These are phyloP conservation scores for Sminthopsis crassicaudata DNA, from an alignment of 2,113 vertebrate genomes.

Conservation along the genomic window DNA sequence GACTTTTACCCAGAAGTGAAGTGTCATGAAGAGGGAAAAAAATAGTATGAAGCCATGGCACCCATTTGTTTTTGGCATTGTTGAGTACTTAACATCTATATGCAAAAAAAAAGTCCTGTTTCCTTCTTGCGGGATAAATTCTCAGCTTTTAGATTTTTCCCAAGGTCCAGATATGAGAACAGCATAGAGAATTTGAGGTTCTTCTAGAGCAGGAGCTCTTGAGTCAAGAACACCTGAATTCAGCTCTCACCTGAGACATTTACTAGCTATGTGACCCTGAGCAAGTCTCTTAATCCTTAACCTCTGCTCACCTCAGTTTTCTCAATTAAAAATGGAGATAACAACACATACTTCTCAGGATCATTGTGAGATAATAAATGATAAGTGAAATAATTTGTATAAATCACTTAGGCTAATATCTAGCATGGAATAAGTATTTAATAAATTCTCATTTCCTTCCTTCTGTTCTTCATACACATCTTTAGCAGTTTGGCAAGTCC, in stretches of 20 bases:
- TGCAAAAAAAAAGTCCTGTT: constrained; percentile 1
- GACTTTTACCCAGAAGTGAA: constrained; percentile 55
- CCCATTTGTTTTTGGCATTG: not conserved
- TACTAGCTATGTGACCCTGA: not conserved
- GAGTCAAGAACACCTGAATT: not conserved
- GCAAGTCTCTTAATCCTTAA: not conserved
- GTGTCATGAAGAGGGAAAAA: constrained; percentile 37
- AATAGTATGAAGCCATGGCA: constrained; percentile 17
- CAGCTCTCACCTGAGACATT: not conserved
- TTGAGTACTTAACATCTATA: not conserved
- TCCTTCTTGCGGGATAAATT: not conserved
- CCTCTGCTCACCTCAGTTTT: not conserved
- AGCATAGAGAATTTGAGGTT: not conserved
- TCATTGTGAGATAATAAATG: not conserved
- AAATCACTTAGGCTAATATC: not conserved
- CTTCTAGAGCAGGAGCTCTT: not conserved
- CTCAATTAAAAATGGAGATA: not conserved
- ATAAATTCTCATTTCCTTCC: not conserved
- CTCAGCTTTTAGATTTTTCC: constrained; percentile 14
- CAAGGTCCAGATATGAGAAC: not conserved
- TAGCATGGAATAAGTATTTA: not conserved
- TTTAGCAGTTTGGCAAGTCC: not conserved
- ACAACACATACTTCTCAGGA: not conserved
- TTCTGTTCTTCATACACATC: not conserved
- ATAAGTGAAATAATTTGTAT: not conserved